Evolutionary conservation across 1,140 invertebrate species (phyloP).

Genomic region (Microplitis mediator): DNA sequence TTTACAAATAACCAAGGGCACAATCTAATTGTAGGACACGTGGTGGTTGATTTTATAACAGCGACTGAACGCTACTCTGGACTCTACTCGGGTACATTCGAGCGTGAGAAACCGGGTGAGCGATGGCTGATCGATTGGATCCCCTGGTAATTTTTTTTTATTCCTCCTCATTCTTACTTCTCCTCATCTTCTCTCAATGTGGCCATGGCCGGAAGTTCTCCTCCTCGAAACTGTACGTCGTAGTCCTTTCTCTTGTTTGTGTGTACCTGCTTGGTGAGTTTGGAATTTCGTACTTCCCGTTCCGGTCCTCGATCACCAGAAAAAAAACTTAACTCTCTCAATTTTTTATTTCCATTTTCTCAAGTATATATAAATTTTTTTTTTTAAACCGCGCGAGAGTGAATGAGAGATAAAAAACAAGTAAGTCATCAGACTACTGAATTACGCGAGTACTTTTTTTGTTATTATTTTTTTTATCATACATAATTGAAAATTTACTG

Average conservation of each 20-base stretch:
- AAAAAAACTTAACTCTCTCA: background rate
- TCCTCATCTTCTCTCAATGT: background rate
- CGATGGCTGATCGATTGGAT: slow-evolving; percentile 31
- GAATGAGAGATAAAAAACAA: background rate
- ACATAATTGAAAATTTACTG: slow-evolving; percentile 14
- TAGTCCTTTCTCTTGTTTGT: slow-evolving; percentile 27
- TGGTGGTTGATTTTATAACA: slow-evolving; percentile 9
- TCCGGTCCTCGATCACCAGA: slow-evolving; percentile 1
- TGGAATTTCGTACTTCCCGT: slow-evolving; percentile 52
- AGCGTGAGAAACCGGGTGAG: slow-evolving; percentile 42
- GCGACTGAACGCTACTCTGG: background rate
- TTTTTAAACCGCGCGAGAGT: background rate
- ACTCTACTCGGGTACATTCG: background rate
- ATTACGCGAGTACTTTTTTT: background rate
- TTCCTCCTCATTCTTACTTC: background rate
- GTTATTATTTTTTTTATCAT: background rate
- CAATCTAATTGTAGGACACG: slow-evolving; percentile 9
- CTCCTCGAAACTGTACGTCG: background rate
- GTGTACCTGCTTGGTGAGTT: slow-evolving; percentile 36
- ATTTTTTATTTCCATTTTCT: no score
- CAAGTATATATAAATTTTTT: no score
- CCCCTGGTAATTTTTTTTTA: slow-evolving; percentile 9
- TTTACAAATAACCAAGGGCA: background rate
- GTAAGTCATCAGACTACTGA: background rate
- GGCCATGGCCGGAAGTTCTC: slow-evolving; percentile 34